Evolutionary conservation across 1,140 invertebrate genomes (phyloP), one percentile per base, ranked within the genome.

Genomic region (Tribolium castaneum): DNA sequence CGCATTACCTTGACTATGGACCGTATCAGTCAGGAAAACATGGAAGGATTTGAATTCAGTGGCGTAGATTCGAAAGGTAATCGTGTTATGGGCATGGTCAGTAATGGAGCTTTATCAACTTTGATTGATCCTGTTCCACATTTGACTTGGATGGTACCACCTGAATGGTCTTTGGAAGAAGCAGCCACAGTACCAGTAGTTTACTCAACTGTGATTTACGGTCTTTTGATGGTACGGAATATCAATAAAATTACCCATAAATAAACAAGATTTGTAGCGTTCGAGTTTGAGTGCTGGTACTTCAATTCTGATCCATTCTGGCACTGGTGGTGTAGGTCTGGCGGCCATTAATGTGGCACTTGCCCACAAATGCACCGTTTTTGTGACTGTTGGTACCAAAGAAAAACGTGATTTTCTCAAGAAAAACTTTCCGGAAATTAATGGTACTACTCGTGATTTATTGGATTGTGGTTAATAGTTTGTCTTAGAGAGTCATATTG

Each of bases 171-270:
- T 0, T 86, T 98, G 13, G 92, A 95, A 83, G 94, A 98, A 52
- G 97, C 96, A 1, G 94, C 95, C 0, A 96, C 96, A 0, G 90
- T 98, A 0, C 97, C 97, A 2, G 92, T 93, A 0, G 94, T 94
- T 3, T 98, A 97, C 84, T 90, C 90, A 54, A 98, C 96, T 0
- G 95, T 92, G 1, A 94, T 95, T 79, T 96, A 96, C 85, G 93
- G 95, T 6, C 89, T 99, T 73, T 88, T 91, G 39, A 50, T 85
- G 0, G 86, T 81, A 19, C 2, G 16, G 2, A 1, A 19, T n/a
- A n/a, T n/a, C n/a, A n/a, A n/a, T n/a, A 19, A 19, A 19, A 19
- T 19, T 19, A 19, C 16, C 34, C 4, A 39, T 2, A 6, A 39
- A 39, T 7, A 39, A 39, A n/a, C n/a, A 2, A 7, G 4, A 6